These are phyloP conservation scores for Latrodectus geometricus DNA, from an alignment of 1,140 invertebrate species.

Conservation along the genomic window DNA sequence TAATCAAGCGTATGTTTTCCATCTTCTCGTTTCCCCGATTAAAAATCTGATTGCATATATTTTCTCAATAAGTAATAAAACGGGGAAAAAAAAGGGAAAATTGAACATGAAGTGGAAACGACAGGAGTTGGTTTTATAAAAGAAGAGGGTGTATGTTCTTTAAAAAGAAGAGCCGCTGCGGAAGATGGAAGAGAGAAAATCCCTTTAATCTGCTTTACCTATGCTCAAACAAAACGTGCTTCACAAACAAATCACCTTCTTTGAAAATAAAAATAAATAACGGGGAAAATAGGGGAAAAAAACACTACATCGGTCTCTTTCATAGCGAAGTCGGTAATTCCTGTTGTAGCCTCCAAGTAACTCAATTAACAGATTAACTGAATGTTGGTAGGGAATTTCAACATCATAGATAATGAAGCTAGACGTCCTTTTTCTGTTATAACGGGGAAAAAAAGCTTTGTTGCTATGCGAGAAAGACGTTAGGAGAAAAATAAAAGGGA, in stretches of 20 bases:
- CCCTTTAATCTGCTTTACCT: background rate
- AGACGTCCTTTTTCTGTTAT: background rate
- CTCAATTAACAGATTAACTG: background rate
- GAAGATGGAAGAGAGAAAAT: background rate
- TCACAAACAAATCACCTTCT: background rate
- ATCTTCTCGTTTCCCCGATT: too few species aligned
- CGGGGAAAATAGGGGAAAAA: background rate
- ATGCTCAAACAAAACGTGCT: background rate
- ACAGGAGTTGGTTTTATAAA: too few species aligned
- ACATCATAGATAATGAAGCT: background rate
- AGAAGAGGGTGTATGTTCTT: too few species aligned
- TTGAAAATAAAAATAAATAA: background rate
- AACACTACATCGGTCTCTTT: background rate
- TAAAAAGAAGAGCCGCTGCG: too few species aligned
- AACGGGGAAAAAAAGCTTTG: background rate
- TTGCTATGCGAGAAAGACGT: background rate
- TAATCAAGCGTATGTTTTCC: too few species aligned
- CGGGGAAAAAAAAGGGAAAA: too few species aligned
- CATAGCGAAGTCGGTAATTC: background rate
- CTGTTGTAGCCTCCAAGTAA: background rate
- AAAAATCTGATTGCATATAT: too few species aligned
- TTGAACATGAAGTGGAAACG: too few species aligned
- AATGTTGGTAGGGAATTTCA: background rate
- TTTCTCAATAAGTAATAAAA: too few species aligned
- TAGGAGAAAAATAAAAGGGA: background rate